Base-by-base conservation (phyloP, 1,140 invertebrate genomes). In the Dolichoris vasculosae region DNA sequence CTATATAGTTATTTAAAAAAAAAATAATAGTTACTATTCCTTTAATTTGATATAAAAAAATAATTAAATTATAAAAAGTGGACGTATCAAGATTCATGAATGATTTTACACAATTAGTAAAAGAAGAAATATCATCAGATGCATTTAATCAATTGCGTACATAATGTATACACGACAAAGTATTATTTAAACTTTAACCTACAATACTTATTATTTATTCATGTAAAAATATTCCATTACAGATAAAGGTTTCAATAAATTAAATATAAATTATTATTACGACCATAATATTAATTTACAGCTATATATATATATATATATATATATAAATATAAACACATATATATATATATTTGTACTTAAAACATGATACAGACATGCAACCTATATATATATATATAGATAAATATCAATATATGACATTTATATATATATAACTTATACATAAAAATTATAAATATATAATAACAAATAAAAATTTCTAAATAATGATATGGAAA, bases 151-250 rank as follows among this genome's bases (percentile, higher is more conserved):
- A 23, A n/a, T 43, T 0, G 0, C 26, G 69, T 40, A 43, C 9
- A 73, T 73, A 43, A 73, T 43, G n/a, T 73, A 73, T 73, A 73
- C 69, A 43, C 69, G 69, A 73, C 69, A 38, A 69, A 38, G 38
- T 43, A 43, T 73, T 73, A 73, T 73, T 73, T 73, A 43, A 73
- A 43, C 69, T 73, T 73, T 73, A 73, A 73, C 69, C 69, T 73
- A 43, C 6, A 43, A 73, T 40, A 43, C 23, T 23, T 20, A 43
- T 73, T 73, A 73, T 73, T 73, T 73, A 73, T 73, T 73, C 69
- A 43, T 38, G 38, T 43, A 73, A 73, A 73, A 73, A 73, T 43
- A 73, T 73, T n/a, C 69, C 20, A 73, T 26, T 43, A 73, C 38
- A 43, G 23, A 9, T 69, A 43, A 43, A 73, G 4, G 26, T 43